Conservation (phyloP, 2,797 vertebrate species). For the Lutjanus campechanus region DNA sequence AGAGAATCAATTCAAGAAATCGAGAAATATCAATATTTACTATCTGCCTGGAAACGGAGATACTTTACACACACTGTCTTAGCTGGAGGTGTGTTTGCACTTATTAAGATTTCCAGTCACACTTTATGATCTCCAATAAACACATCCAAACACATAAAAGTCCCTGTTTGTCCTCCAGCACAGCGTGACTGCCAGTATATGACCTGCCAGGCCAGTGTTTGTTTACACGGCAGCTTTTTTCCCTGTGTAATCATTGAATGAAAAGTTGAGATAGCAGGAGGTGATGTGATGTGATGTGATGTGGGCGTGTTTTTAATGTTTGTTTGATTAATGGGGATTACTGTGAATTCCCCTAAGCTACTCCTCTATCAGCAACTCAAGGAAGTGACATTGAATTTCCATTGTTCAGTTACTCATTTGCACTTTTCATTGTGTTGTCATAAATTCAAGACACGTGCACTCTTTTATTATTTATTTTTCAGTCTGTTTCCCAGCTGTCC, state of each 20-base stretch:
- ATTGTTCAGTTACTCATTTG: conserved; percentile 15
- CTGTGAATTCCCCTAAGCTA: conserved; percentile 18
- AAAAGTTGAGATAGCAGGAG: conserved; percentile 32
- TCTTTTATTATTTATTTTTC: not conserved
- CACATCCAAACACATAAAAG: conserved; percentile 13
- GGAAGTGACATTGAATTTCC: conserved; percentile 32
- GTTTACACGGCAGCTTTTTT: conserved; percentile 48
- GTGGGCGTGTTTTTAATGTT: conserved; percentile 7
- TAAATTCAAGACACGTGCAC: not conserved
- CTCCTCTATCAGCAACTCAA: not conserved
- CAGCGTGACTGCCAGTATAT: conserved; percentile 11
- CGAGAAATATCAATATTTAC: conserved; percentile 24
- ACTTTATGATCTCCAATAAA: conserved; percentile 23
- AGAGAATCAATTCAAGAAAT: not conserved
- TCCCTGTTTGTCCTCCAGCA: conserved; percentile 30
- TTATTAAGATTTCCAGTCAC: conserved; percentile 24
- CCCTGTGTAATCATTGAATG: not conserved
- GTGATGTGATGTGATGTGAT: not conserved
- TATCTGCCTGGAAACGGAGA: conserved; percentile 11
- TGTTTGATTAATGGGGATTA: conserved; percentile 11
- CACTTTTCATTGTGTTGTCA: conserved; percentile 18
- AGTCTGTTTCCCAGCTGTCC: not conserved
- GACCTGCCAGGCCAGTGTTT: conserved; percentile 40
- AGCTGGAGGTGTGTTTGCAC: conserved; percentile 30
- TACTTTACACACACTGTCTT: not conserved